These are phyloP conservation scores for Mizuhopecten yessoensis DNA, from an alignment of 1,140 invertebrate species.

Conservation along the genomic window DNA sequence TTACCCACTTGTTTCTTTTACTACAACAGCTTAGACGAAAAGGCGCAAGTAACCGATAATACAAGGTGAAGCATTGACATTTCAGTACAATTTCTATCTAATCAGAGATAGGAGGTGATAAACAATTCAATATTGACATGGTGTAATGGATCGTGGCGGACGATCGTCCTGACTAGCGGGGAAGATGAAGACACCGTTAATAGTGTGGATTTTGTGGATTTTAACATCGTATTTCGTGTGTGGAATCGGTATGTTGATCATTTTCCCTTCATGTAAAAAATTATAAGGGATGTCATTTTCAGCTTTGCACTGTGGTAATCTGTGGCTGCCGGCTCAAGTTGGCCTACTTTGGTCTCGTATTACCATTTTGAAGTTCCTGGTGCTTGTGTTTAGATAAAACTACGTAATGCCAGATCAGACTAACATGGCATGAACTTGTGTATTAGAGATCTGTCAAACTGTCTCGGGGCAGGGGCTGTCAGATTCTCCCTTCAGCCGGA, in stretches of 20 bases:
- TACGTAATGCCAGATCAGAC: background rate
- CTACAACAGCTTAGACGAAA: background rate
- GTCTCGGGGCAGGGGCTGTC: background rate
- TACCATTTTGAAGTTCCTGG: background rate
- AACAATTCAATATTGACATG: conserved; percentile 21
- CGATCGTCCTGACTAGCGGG: background rate
- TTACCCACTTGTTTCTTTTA: background rate
- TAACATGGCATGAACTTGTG: background rate
- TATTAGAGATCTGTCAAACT: background rate
- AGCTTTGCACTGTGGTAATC: background rate
- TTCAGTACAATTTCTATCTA: background rate
- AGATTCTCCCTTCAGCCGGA: no score
- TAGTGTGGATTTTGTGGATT: background rate
- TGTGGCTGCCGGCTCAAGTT: background rate
- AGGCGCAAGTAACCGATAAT: background rate
- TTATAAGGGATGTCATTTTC: background rate
- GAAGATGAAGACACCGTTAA: background rate
- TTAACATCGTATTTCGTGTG: background rate
- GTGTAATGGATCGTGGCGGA: background rate
- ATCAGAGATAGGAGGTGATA: background rate
- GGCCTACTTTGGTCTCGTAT: background rate
- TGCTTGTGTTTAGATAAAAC: background rate
- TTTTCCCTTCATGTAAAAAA: background rate
- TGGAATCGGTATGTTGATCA: background rate
- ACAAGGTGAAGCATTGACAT: background rate